Conservation (phyloP, 2,888 invertebrate species). For the Nezara viridula region DNA sequence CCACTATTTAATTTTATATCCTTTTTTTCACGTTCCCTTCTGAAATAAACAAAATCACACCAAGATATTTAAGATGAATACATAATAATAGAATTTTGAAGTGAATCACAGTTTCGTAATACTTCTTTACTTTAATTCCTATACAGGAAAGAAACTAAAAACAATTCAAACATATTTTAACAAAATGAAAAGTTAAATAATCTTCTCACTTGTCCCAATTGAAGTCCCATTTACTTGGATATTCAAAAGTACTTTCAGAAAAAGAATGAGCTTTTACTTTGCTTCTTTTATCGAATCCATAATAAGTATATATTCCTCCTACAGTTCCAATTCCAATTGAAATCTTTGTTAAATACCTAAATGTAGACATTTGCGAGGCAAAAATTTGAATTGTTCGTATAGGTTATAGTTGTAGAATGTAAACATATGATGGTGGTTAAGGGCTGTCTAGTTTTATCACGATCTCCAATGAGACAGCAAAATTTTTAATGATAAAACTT, state of each 20-base stretch:
- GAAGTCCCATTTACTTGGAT: conserved; percentile 81
- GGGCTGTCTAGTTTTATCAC: conserved; percentile 44
- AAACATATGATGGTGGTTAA: conserved; percentile 52
- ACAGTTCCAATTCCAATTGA: conserved; percentile 56
- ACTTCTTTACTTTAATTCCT: not conserved
- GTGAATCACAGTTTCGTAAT: not conserved
- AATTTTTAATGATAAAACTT: conserved; percentile 54
- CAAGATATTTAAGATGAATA: conserved; percentile 33
- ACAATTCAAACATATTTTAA: not conserved
- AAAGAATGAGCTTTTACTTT: conserved; percentile 59
- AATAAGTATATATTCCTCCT: conserved; percentile 52
- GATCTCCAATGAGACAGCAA: conserved; percentile 58
- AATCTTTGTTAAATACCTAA: conserved; percentile 48
- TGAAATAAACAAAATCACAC: conserved; percentile 68
- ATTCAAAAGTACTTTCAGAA: conserved; percentile 21
- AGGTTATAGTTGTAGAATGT: conserved; percentile 46
- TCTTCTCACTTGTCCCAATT: conserved; percentile 90
- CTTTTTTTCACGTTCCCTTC: conserved; percentile 79
- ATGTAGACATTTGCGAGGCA: conserved; percentile 40
- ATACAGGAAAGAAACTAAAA: not conserved
- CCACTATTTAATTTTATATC: conserved; percentile 72
- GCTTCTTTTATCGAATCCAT: conserved; percentile 16
- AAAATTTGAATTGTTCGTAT: conserved; percentile 38
- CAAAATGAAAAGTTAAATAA: not conserved
- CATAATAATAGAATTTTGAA: not conserved